These are phyloP conservation scores for Cygnus buccinator DNA, from an alignment of 2,113 vertebrate genomes.

Conservation along the genomic window DNA sequence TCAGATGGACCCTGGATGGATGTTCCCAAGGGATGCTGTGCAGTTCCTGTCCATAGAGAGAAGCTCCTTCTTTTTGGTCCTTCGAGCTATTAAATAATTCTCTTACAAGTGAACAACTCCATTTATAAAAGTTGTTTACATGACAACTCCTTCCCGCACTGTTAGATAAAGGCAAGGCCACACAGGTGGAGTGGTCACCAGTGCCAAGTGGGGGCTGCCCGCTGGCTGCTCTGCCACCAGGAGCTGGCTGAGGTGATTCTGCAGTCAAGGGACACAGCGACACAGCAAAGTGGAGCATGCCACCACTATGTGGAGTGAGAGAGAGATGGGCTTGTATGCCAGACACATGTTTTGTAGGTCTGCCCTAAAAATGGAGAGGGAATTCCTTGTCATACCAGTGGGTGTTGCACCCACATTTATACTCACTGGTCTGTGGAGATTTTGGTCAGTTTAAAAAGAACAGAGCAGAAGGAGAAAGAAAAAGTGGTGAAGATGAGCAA, in stretches of 20 bases:
- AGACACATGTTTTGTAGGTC: background rate
- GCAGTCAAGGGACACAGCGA: accelerated
- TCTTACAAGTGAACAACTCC: background rate
- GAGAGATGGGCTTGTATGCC: background rate
- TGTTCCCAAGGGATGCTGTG: background rate
- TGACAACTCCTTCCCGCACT: background rate
- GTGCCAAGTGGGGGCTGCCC: accelerated
- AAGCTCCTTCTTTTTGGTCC: background rate
- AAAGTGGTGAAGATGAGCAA: background rate
- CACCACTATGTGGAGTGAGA: background rate
- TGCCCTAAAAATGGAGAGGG: background rate
- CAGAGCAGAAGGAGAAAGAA: background rate
- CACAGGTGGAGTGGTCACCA: accelerated
- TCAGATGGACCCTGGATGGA: background rate
- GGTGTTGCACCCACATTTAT: background rate
- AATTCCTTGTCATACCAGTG: background rate
- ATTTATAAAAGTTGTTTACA: background rate
- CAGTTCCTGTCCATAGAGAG: background rate
- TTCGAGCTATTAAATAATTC: background rate
- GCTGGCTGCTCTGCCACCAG: background rate
- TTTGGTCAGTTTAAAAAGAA: background rate
- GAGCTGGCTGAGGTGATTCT: background rate
- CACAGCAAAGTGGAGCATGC: background rate
- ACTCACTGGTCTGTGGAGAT: background rate
- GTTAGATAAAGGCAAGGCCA: background rate